Percentiles rank a stretch among this genome's conserved stretches.
phyloP scores from a whole-genome alignment of 2,797 vertebrate species.

The Erethizon dorsatum region DNA sequence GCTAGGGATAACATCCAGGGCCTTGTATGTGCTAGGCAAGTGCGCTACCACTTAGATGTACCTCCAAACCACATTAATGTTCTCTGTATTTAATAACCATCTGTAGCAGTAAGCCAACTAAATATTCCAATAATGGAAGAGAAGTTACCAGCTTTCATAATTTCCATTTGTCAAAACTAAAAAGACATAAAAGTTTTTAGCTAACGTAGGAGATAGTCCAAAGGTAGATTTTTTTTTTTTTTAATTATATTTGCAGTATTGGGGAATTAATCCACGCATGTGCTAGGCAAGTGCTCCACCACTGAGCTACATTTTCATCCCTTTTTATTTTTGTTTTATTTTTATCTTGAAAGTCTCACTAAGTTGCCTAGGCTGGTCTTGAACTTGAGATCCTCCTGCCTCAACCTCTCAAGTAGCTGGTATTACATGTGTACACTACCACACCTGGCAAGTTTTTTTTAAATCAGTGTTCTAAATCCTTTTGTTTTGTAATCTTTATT shows the following conservation, averaged over 20 bases:
- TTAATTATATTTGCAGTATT: not conserved
- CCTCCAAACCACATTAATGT: not conserved
- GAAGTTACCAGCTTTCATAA: not conserved
- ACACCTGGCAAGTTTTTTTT: not conserved
- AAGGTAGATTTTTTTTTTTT: not conserved
- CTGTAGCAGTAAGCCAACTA: constrained; percentile 1
- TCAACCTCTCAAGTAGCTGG: not conserved
- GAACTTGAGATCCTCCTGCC: not conserved
- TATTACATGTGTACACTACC: not conserved
- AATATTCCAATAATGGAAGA: constrained; percentile 45
- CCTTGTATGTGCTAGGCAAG: not conserved
- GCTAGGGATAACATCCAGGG: not conserved
- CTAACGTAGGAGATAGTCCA: constrained; percentile 53
- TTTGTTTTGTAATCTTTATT: constrained; percentile 56
- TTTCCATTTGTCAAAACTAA: constrained; percentile 62
- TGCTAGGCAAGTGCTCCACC: not conserved
- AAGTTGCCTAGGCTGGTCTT: not conserved
- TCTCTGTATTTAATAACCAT: constrained; percentile 32
- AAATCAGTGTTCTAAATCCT: not conserved
- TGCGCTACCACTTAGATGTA: not conserved
- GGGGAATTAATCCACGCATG: not conserved
- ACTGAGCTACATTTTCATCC: not conserved
- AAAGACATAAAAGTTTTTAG: constrained; percentile 5
- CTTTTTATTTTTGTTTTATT: not conserved
- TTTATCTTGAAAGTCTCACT: not conserved